Conservation (phyloP, 2,797 vertebrate species). For the Esox masquinongy region DNA sequence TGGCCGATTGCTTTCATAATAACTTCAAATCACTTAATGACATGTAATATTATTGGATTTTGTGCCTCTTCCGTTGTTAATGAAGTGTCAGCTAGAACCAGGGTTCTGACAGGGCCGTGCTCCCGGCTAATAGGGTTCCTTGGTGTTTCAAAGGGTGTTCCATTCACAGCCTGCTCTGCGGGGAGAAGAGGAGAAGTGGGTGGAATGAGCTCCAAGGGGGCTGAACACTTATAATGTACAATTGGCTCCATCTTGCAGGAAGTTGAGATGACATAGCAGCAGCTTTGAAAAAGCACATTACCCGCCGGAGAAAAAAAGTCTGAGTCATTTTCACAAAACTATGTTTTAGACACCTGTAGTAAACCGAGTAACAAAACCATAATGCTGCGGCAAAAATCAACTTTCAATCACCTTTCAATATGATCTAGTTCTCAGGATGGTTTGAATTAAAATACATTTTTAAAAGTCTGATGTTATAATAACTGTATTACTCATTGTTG, state of each 20-base stretch:
- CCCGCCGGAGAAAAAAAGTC: not conserved
- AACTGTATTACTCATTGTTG: no score
- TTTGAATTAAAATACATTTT: no score
- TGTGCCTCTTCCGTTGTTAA: not conserved
- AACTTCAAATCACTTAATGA: constrained; percentile 1
- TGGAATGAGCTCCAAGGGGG: not conserved
- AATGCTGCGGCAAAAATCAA: no score
- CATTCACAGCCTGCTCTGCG: not conserved
- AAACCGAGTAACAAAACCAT: no score
- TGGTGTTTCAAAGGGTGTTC: not conserved
- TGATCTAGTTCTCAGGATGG: no score
- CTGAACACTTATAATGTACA: not conserved
- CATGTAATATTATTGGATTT: constrained; percentile 4
- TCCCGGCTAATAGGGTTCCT: not conserved
- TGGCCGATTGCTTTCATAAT: constrained; percentile 6
- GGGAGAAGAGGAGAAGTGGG: not conserved
- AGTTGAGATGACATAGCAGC: constrained; percentile 2
- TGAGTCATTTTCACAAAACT: no score
- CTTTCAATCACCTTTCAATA: no score
- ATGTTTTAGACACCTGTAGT: no score
- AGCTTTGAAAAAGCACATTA: constrained; percentile 2
- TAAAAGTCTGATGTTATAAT: no score
- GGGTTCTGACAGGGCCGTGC: not conserved
- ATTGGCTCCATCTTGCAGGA: constrained; percentile 2
- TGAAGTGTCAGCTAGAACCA: constrained; percentile 3